These are phyloP conservation scores for Pygoscelis adeliae DNA, from an alignment of 2,113 vertebrate species.

Conservation along the genomic window DNA sequence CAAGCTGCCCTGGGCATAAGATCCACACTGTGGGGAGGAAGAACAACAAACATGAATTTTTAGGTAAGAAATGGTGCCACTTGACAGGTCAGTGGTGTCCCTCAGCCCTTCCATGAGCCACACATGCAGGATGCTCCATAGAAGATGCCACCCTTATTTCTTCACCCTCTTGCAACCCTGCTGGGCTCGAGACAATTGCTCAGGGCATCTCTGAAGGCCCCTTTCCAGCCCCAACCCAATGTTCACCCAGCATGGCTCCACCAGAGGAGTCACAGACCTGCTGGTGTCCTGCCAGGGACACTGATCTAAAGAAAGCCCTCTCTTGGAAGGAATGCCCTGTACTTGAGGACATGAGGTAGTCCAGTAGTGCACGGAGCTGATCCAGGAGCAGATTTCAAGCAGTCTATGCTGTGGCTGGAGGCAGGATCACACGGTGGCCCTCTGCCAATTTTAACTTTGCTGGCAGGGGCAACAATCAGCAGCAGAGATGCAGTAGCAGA, in stretches of 20 bases:
- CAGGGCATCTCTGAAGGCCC: background rate
- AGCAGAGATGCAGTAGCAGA: conserved; percentile 35
- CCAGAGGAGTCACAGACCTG: background rate
- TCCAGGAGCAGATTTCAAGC: conserved; percentile 28
- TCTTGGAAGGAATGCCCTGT: background rate
- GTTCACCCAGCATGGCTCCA: background rate
- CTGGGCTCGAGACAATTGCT: background rate
- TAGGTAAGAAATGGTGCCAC: background rate
- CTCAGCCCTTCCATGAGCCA: background rate
- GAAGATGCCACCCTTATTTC: background rate
- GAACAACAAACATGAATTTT: background rate
- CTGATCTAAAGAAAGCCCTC: background rate
- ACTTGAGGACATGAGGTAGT: background rate
- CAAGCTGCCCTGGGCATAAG: background rate
- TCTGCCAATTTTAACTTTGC: conserved; percentile 5
- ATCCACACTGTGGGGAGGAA: background rate
- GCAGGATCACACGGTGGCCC: background rate
- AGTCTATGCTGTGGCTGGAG: background rate
- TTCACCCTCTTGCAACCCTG: background rate
- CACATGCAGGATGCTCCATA: background rate
- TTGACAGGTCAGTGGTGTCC: background rate
- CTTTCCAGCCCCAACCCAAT: background rate
- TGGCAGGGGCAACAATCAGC: background rate
- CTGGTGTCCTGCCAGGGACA: background rate
- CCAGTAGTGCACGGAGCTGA: background rate